Percentiles rank a stretch among this genome's conserved stretches.
Evolutionary conservation across 2,888 invertebrate genomes (phyloP).

Genomic region (Argyresthia albistria): DNA sequence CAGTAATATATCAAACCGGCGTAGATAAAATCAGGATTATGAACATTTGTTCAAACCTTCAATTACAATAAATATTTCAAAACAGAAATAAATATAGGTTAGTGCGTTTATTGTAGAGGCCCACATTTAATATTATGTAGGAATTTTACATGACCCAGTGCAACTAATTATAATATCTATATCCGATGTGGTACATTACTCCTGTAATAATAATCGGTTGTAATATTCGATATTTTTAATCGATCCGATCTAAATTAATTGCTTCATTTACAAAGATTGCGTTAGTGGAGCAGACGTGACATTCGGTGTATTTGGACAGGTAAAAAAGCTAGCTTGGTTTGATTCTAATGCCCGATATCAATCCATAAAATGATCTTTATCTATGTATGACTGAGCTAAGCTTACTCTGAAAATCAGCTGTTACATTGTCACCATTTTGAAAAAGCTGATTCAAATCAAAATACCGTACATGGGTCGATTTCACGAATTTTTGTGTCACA

Average conservation of each 20-base stretch:
- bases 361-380: too few species aligned
- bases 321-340: not conserved
- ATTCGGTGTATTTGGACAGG: not conserved
- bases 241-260: constrained; percentile 31
- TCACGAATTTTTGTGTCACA: too few species aligned
- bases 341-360: too few species aligned
- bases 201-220: constrained; percentile 36
- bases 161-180: constrained; percentile 31
- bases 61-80: constrained; percentile 47
- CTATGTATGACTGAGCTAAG: too few species aligned
- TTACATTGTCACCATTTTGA: too few species aligned
- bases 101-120: not conserved
- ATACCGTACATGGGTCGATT: too few species aligned
- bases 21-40: too few species aligned
- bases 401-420: too few species aligned
- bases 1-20: too few species aligned
- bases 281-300: constrained; percentile 1
- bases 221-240: constrained; percentile 32
- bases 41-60: constrained; percentile 17
- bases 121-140: too few species aligned
- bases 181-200: constrained; percentile 25
- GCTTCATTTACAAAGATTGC: constrained; percentile 36
- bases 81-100: not conserved
- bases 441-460: too few species aligned
- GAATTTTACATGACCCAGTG: constrained; percentile 21